Evolutionary conservation across 2,888 invertebrate species (phyloP).

Genomic region (Stenoptilia bipunctidactyla): DNA sequence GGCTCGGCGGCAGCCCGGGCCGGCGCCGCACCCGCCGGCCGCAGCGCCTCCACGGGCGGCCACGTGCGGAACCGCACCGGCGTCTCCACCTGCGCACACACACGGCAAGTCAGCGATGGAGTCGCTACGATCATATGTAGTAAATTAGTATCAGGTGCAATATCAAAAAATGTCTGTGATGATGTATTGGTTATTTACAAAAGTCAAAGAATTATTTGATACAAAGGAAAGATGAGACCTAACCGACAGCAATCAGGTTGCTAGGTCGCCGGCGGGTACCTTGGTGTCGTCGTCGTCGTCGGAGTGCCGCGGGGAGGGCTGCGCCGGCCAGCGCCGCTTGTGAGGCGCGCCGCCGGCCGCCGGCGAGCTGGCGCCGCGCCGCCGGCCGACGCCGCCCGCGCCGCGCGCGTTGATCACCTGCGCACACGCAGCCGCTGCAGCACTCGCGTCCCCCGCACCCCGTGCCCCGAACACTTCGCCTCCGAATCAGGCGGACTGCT

Average conservation of each 20-base stretch:
- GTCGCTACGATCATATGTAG: too few relatives aligned
- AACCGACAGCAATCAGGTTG: too few relatives aligned
- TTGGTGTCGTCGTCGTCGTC: conserved; percentile 54
- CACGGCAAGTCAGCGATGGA: too few relatives aligned
- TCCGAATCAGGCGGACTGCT: too few relatives aligned
- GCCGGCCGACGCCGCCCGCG: conserved; percentile 74
- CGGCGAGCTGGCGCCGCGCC: conserved; percentile 73
- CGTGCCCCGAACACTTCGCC: too few relatives aligned
- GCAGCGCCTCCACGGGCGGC: conserved; percentile 90
- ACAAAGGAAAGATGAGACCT: too few relatives aligned
- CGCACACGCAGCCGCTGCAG: conserved; percentile 10
- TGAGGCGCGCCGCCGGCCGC: conserved; percentile 69
- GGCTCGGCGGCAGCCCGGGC: conserved; percentile 26
- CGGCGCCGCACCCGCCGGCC: conserved; percentile 73
- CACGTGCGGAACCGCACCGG: conserved; percentile 93
- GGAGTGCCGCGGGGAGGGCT: conserved; percentile 30
- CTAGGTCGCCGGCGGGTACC: too few relatives aligned
- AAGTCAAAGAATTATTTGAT: too few relatives aligned
- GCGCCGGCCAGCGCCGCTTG: conserved; percentile 80
- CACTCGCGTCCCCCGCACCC: too few relatives aligned
- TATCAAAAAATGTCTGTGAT: too few relatives aligned
- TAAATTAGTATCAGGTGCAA: too few relatives aligned
- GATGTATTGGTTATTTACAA: too few relatives aligned
- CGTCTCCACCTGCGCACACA: conserved; percentile 73
- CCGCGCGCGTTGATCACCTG: conserved; percentile 63